Evolutionary conservation across 2,797 vertebrate genomes (phyloP).

Genomic region (Hippocampus kuda): DNA sequence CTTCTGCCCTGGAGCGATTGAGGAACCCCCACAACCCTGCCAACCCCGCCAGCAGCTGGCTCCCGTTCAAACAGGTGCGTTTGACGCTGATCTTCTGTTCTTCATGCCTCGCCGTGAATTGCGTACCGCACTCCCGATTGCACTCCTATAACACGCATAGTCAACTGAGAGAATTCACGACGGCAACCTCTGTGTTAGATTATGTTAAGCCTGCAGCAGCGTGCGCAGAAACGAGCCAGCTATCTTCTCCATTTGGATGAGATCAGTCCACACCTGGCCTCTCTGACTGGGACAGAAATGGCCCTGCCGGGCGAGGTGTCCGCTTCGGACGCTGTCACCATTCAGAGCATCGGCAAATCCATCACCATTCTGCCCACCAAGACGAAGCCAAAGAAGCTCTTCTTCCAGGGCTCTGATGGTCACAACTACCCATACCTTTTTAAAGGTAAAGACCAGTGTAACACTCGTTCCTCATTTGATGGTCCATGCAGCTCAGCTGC

Average conservation of each 20-base stretch:
- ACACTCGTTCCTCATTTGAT: neutral
- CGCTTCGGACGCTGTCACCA: slow-evolving; percentile 86
- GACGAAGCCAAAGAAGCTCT: slow-evolving; percentile 97
- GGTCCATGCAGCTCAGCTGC: too few relatives aligned
- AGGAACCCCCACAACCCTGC: slow-evolving; percentile 87
- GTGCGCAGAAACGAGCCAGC: slow-evolving; percentile 91
- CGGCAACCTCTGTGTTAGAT: slow-evolving; percentile 61
- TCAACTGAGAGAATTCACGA: neutral
- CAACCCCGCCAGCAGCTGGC: slow-evolving; percentile 94
- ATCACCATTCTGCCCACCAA: slow-evolving; percentile 97
- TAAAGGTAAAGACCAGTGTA: slow-evolving; percentile 71
- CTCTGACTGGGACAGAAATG: slow-evolving; percentile 89
- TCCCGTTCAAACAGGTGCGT: slow-evolving; percentile 88
- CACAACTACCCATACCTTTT: slow-evolving; percentile 94
- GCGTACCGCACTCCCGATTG: neutral
- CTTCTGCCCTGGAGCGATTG: slow-evolving; percentile 82
- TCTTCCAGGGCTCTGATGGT: slow-evolving; percentile 92
- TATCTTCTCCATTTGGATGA: slow-evolving; percentile 88
- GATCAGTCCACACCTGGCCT: slow-evolving; percentile 88
- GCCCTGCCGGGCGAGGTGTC: slow-evolving; percentile 93
- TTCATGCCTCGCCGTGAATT: neutral
- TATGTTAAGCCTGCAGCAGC: slow-evolving; percentile 94
- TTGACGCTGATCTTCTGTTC: neutral
- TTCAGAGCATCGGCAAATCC: slow-evolving; percentile 88
- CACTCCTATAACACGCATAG: neutral